Evolutionary conservation across 2,113 vertebrate genomes (phyloP).

Genomic region (Caranx melampygus): DNA sequence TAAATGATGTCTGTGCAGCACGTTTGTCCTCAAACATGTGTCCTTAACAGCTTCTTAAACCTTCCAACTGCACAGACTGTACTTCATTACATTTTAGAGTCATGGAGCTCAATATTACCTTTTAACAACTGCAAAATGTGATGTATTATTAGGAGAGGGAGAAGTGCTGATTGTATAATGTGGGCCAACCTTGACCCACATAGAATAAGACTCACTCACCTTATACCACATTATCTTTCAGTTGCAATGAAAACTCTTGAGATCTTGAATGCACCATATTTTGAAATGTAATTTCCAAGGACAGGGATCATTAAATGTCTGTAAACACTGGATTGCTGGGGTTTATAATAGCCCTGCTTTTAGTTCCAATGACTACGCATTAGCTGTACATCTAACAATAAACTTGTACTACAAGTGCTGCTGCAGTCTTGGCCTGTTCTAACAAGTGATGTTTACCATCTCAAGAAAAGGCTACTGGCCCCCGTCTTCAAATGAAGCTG

Average conservation of each 20-base stretch:
- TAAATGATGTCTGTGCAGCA: too few relatives aligned
- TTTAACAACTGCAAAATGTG: too few relatives aligned
- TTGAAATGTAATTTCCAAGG: constrained; percentile 12
- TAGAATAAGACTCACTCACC: constrained; percentile 8
- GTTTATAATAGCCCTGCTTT: constrained; percentile 10
- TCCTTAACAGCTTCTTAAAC: too few relatives aligned
- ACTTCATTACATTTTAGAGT: too few relatives aligned
- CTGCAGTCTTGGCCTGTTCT: neutral
- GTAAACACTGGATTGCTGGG: neutral
- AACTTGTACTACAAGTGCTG: neutral
- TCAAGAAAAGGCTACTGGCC: neutral
- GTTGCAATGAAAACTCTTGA: neutral
- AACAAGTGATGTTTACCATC: neutral
- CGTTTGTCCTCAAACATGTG: too few relatives aligned
- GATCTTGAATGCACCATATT: neutral
- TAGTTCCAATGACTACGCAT: neutral
- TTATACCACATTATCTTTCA: constrained; percentile 5
- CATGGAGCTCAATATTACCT: too few relatives aligned
- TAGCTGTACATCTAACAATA: neutral
- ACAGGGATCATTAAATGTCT: constrained; percentile 11
- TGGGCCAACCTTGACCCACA: constrained; percentile 3
- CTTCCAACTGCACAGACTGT: too few relatives aligned
- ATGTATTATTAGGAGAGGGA: too few relatives aligned
- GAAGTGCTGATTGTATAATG: neutral
- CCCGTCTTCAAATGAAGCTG: neutral